Evolutionary conservation across 2,888 invertebrate genomes (phyloP).

Genomic region (Orgyia antiqua): DNA sequence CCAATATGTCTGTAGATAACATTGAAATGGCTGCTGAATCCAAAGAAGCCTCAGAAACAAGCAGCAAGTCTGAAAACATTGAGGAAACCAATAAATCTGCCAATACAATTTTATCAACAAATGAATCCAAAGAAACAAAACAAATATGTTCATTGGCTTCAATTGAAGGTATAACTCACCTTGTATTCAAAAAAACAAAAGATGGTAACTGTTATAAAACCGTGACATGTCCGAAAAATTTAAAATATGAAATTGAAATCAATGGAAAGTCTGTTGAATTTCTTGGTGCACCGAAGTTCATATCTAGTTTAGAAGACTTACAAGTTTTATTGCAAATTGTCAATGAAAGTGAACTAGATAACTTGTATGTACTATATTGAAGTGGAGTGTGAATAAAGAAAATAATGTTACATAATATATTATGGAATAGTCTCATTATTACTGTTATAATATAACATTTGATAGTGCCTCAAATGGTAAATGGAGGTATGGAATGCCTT

Average conservation of each 20-base stretch:
- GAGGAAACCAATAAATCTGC: no score
- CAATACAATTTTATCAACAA: no score
- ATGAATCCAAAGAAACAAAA: conserved; percentile 11
- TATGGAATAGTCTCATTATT: conserved; percentile 23
- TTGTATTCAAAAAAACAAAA: conserved; percentile 57
- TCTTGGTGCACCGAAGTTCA: conserved; percentile 67
- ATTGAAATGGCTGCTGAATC: no score
- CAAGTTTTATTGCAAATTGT: conserved; percentile 72
- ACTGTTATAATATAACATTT: conserved; percentile 9
- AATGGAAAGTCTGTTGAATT: conserved; percentile 62
- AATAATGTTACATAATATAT: conserved; percentile 15
- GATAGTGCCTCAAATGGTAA: conserved; percentile 22
- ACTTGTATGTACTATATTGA: conserved; percentile 61
- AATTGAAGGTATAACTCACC: conserved; percentile 43
- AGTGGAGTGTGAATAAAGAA: conserved; percentile 21
- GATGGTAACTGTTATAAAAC: conserved; percentile 52
- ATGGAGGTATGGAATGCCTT: conserved; percentile 28
- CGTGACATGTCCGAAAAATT: conserved; percentile 64
- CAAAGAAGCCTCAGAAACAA: no score
- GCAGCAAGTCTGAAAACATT: no score
- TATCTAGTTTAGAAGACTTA: conserved; percentile 65
- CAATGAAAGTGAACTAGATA: conserved; percentile 61
- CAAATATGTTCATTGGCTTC: conserved; percentile 19
- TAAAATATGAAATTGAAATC: conserved; percentile 63
- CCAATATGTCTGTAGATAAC: no score